Conservation (phyloP, 35 echinoderm and acorn worm species). For the Acanthaster planci region DNA sequence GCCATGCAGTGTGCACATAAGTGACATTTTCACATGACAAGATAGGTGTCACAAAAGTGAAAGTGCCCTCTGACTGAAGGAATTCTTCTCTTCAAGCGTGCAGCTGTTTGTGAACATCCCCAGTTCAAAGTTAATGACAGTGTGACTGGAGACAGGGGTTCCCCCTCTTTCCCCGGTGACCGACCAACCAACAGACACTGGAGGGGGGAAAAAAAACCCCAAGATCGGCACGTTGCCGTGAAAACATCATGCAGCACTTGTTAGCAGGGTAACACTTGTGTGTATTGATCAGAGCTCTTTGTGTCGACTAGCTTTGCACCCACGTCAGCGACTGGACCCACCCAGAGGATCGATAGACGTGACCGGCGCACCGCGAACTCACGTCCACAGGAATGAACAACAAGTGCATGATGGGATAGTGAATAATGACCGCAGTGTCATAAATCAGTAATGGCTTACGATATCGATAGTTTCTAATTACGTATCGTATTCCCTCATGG, state of each 20-base stretch:
- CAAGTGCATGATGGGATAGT: no score
- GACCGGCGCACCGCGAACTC: no score
- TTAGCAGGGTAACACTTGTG: conserved; percentile 1
- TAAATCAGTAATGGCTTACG: no score
- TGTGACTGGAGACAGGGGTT: conserved; percentile 1
- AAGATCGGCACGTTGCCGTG: neutral
- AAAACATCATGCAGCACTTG: neutral
- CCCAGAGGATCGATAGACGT: neutral
- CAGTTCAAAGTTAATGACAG: neutral
- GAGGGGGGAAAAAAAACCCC: neutral
- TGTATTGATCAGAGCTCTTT: conserved; percentile 14
- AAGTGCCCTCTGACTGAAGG: no score
- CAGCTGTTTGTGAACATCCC: neutral
- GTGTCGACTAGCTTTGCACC: neutral
- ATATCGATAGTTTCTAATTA: no score
- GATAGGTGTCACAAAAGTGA: no score
- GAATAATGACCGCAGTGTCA: no score
- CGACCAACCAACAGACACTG: neutral
- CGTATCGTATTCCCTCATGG: no score
- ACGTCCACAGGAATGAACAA: no score
- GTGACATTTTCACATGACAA: no score
- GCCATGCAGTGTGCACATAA: no score
- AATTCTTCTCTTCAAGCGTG: no score
- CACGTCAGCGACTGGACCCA: neutral
- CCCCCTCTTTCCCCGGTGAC: neutral